phyloP scores from a whole-genome alignment of 2,888 invertebrate genomes.

The Agonopterix heracliana region DNA sequence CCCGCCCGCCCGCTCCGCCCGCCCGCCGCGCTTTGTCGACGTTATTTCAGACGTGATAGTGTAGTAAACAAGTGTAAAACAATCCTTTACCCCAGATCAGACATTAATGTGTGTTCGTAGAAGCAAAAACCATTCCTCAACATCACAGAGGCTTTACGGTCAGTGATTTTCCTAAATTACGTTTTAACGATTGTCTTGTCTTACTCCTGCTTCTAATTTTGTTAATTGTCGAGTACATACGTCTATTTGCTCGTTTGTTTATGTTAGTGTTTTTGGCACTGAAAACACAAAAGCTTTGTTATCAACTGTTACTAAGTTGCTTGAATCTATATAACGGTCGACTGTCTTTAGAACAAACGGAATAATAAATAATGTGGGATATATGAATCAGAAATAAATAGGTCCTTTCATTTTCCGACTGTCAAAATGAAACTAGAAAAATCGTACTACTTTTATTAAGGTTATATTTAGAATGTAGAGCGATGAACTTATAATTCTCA shows the following conservation, averaged over 20 bases:
- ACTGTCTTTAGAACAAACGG: too few relatives aligned
- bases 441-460: not conserved
- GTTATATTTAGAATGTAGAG: conserved; percentile 2
- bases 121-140: too few relatives aligned
- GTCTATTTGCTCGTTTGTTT: conserved; percentile 1
- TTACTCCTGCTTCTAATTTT: conserved; percentile 1
- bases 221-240: conserved; percentile 3
- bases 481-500: conserved; percentile 6
- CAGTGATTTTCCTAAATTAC: not conserved
- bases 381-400: too few relatives aligned
- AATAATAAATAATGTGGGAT: too few relatives aligned
- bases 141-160: not conserved
- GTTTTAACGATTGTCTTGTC: not conserved
- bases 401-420: too few relatives aligned
- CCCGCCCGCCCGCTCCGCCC: conserved; percentile 1
- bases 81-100: too few relatives aligned
- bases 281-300: not conserved
- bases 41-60: not conserved
- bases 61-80: too few relatives aligned
- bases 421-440: too few relatives aligned
- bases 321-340: too few relatives aligned
- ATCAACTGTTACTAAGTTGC: too few relatives aligned
- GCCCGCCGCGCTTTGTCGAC: not conserved
- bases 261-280: conserved; percentile 6
- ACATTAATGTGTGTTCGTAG: too few relatives aligned